These are phyloP conservation scores for Oegoconia quadripuncta DNA, from an alignment of 2,888 invertebrate genomes.

Conservation along the genomic window DNA sequence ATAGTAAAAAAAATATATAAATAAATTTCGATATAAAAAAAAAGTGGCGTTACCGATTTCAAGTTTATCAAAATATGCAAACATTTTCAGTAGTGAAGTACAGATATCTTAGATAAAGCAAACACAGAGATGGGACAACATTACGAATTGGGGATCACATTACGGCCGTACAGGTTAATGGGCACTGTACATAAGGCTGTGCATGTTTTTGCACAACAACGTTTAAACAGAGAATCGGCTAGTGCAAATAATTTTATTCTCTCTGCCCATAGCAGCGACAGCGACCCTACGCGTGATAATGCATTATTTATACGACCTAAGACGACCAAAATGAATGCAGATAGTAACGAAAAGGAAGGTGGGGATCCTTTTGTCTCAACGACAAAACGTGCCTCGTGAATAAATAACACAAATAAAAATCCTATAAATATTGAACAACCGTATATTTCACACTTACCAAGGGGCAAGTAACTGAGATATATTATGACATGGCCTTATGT, in stretches of 20 bases:
- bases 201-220: neutral
- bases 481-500: conserved; percentile 63
- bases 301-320: conserved; percentile 76
- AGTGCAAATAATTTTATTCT: conserved; percentile 61
- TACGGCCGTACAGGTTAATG: too few species aligned
- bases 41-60: too few species aligned
- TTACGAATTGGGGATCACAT: too few species aligned
- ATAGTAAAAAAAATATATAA: too few species aligned
- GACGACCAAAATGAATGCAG: conserved; percentile 73
- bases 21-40: too few species aligned
- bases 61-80: too few species aligned
- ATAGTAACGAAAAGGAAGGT: conserved; percentile 70
- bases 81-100: too few species aligned
- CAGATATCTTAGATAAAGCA: too few species aligned
- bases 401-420: conserved; percentile 76
- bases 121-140: too few species aligned
- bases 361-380: conserved; percentile 55
- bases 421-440: conserved; percentile 73
- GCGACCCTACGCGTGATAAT: conserved; percentile 70
- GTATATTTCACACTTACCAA: conserved; percentile 73
- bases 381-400: conserved; percentile 67
- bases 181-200: too few species aligned
- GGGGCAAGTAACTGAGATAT: conserved; percentile 65
- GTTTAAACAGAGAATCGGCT: conserved; percentile 25
- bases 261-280: conserved; percentile 39